Evolutionary conservation across 2,113 vertebrate genomes (phyloP), one percentile per base, ranked within the genome.

Genomic region (Thamnophis sirtalis): DNA sequence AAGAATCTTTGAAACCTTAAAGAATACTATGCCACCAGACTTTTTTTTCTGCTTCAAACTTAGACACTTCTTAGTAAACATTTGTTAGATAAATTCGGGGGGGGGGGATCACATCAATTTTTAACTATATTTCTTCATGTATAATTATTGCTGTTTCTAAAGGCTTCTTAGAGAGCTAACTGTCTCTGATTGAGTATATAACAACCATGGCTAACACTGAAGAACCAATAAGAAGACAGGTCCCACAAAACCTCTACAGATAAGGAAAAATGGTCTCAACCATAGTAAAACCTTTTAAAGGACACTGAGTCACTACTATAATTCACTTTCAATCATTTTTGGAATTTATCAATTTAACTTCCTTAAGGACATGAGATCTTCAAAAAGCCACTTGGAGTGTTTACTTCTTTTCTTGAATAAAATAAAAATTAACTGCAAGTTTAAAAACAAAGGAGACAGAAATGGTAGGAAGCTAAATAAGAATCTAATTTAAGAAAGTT

Each of bases 51-150:
- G 33, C 53, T 88, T 13, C 3, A 49, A 15, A 89, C 5, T 68
- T 60, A 89, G 6, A 4, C 3, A 43, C 33, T 33, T 9, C 21
- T 89, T 43, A 49, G 24, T 22, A 58, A 93, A n/a, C 15, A 92
- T 92, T 93, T 54, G 33, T 90, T 87, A 92, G 8, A 3, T 49
- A 50, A 43, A 54, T 91, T 54, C 51, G 43, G 43, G 43, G 43
- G 43, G 43, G 43, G 43, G 43, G 43, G 3, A 43, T 43, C 88
- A 73, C 0, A 0, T 3, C 1, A 3, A 63, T 92, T 87, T 93
- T 93, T 89, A 51, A 28, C 56, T 86, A 84, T 53, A 28, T 15
- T 4, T 91, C 90, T 92, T 68, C 19, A 92, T 89, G 13, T n/a
- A 43, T 86, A 1, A 56, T 91, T 86, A 86, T n/a, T 63, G 0